Percentiles rank a stretch among this genome's conserved stretches.
Conservation (phyloP, 64 coral and sea anemone species). For the Pachyseris speciosa region DNA sequence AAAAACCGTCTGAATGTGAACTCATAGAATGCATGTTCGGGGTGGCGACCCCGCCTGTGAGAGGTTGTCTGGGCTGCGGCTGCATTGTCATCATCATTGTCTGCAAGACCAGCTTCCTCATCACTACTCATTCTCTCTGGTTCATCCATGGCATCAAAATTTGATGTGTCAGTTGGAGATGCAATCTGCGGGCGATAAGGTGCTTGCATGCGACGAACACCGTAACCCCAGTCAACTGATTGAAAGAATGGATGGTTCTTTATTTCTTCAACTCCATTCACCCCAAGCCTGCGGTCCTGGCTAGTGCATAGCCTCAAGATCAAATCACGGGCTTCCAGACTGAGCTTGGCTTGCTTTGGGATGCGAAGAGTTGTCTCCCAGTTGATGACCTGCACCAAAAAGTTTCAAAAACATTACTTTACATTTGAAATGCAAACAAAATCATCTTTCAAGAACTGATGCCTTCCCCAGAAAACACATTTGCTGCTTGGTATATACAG, state of each 20-base stretch:
- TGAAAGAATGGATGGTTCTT: slow-evolving; percentile 91
- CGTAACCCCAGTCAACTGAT: slow-evolving; percentile 82
- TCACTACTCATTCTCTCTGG: slow-evolving; percentile 77
- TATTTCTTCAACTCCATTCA: slow-evolving; percentile 82
- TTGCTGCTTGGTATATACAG: too few species aligned
- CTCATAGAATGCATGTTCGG: slow-evolving; percentile 95
- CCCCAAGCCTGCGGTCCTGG: slow-evolving; percentile 82
- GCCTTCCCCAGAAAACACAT: too few species aligned
- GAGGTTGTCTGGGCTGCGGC: slow-evolving; percentile 40
- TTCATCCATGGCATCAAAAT: slow-evolving; percentile 91
- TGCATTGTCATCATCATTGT: neutral
- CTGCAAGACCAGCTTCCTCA: slow-evolving; percentile 38
- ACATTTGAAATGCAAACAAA: too few species aligned
- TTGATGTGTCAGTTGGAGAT: slow-evolving; percentile 88
- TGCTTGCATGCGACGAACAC: slow-evolving; percentile 61
- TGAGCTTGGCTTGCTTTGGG: slow-evolving; percentile 73
- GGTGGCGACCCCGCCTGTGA: slow-evolving; percentile 47
- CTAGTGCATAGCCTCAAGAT: slow-evolving; percentile 89
- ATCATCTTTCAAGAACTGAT: too few species aligned
- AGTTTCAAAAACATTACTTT: neutral
- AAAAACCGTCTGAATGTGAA: slow-evolving; percentile 94
- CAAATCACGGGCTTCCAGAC: slow-evolving; percentile 80
- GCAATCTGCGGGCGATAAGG: slow-evolving; percentile 78
- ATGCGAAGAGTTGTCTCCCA: slow-evolving; percentile 88
- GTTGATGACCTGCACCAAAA: slow-evolving; percentile 84